phyloP scores from a whole-genome alignment of 1,140 invertebrate species.

The Eurosta solidaginis region DNA sequence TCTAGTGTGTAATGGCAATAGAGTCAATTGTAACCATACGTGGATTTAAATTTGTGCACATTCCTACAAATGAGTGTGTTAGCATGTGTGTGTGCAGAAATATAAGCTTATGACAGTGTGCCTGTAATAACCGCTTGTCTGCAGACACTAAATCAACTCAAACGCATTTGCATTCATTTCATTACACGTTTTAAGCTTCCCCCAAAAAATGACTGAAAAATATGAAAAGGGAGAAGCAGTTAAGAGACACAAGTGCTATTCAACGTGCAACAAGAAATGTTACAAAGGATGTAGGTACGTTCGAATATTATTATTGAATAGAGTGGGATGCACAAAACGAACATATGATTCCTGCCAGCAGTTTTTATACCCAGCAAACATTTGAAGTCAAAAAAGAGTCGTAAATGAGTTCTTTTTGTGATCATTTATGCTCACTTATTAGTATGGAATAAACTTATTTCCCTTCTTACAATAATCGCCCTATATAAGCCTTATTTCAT shows the following conservation, averaged over 20 bases:
- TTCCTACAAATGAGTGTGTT: not conserved
- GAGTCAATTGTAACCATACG: not conserved
- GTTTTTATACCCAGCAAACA: not conserved
- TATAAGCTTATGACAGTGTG: not conserved
- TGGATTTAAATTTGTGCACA: not conserved
- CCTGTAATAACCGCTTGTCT: slow-evolving; percentile 50
- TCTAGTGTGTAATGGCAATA: slow-evolving; percentile 2
- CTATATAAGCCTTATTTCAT: too few species aligned
- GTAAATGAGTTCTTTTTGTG: too few species aligned
- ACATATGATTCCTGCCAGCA: not conserved
- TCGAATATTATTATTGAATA: too few species aligned
- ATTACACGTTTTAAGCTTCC: slow-evolving; percentile 35
- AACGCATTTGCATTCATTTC: slow-evolving; percentile 39
- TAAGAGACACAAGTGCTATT: not conserved
- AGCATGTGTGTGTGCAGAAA: not conserved
- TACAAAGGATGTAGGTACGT: not conserved
- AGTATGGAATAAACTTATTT: too few species aligned
- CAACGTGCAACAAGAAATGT: too few species aligned
- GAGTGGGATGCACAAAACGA: not conserved
- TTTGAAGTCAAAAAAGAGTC: too few species aligned
- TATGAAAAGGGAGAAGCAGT: not conserved
- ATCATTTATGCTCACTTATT: too few species aligned
- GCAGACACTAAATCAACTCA: slow-evolving; percentile 56
- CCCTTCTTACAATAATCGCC: too few species aligned
- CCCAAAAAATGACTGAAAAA: slow-evolving; percentile 2